Evolutionary conservation across 92 coral and sea anemone species (phyloP), one percentile per base, ranked within the genome.

Genomic region (Montipora capitata): DNA sequence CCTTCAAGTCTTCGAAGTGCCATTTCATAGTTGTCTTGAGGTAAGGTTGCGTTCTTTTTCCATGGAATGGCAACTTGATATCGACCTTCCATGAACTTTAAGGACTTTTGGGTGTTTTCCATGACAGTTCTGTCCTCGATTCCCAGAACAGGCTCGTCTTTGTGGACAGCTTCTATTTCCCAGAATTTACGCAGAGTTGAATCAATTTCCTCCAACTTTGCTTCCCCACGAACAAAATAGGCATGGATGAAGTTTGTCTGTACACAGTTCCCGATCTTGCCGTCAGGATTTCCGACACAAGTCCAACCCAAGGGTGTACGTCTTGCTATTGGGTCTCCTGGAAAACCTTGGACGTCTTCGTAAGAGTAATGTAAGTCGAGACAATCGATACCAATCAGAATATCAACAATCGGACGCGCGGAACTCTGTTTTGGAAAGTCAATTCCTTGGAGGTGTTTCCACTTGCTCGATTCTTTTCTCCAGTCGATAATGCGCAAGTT

Each of bases 271-370:
- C 68, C 68, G 17, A 3, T 41, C 27, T 73, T 35, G 49, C 77
- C 64, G 35, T 77, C 45, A 18, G 43, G 72, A 39, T 59, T 71
- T 20, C 95, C 92, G n/a, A n/a, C n/a, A n/a, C n/a, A n/a, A n/a
- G n/a, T n/a, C n/a, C n/a, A n/a, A n/a, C n/a, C 93, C 15, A 90
- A 58, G 3, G 92, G 94, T 1, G 94, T 87, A 2, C 81, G 71
- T 77, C 96, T 68, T 12, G 92, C 94, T 3, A 90, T 66, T 20
- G 92, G 92, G 65, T 93, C 87, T 39, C 91, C 89, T 43, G 89
- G 87, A 10, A 59, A 40, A 7, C 94, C 93, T 68, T 78, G 65
- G 14, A 86, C 35, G 69, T 93, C 93, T 64, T 79, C 16, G 49
- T 76, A 3, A 3, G 96, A 89, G 67, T 85, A 89, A 56, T 84